phyloP scores from a whole-genome alignment of 1,140 invertebrate species.

The Magallana gigas region DNA sequence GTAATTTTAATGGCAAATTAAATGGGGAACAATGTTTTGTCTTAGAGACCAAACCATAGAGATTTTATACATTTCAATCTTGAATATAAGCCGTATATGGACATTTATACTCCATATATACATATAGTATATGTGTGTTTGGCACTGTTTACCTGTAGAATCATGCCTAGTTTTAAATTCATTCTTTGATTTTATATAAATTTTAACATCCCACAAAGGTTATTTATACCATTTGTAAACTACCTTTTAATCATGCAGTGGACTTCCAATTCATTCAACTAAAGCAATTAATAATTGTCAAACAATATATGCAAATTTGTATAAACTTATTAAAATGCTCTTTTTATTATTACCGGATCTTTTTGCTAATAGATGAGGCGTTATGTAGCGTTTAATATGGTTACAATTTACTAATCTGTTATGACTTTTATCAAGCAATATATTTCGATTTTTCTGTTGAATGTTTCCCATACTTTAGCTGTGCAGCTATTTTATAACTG shows the following conservation, averaged over 20 bases:
- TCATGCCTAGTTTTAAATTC: conserved; percentile 40
- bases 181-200: conserved; percentile 49
- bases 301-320: conserved; percentile 55
- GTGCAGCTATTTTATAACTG: conserved; percentile 27
- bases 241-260: conserved; percentile 36
- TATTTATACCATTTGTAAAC: conserved; percentile 39
- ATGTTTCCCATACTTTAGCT: conserved; percentile 36
- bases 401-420: conserved; percentile 23
- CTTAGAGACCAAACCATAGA: not conserved
- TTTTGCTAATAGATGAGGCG: conserved; percentile 44
- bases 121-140: not conserved
- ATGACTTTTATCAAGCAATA: conserved; percentile 50
- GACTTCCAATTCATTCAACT: conserved; percentile 49
- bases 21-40: conserved; percentile 33
- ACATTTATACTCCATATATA: conserved; percentile 37
- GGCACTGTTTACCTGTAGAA: conserved; percentile 12
- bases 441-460: conserved; percentile 39
- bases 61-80: conserved; percentile 16
- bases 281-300: conserved; percentile 50
- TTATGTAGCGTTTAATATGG: conserved; percentile 40
- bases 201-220: conserved; percentile 39
- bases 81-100: conserved; percentile 39
- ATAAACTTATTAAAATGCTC: conserved; percentile 46
- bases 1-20: conserved; percentile 10
- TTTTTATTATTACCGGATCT: conserved; percentile 43